Percentiles rank a stretch among this genome's conserved stretches.
Evolutionary conservation across 2,113 vertebrate species (phyloP).

Genomic region (Mesoclemmys tuberculata): DNA sequence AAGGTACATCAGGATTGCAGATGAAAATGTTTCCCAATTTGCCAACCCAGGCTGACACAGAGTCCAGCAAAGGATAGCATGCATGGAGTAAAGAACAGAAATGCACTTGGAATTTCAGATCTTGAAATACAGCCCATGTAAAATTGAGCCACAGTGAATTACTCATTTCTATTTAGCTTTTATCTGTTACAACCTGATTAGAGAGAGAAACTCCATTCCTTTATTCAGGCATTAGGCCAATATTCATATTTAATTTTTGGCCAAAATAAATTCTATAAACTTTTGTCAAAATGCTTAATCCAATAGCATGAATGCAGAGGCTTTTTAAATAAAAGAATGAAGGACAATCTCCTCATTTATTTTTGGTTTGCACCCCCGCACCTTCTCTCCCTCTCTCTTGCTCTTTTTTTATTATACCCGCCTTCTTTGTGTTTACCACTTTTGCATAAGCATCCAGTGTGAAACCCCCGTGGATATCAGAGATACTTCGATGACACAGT

Average conservation of each 20-base stretch:
- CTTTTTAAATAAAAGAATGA: constrained; percentile 62
- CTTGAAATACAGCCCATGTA: constrained; percentile 72
- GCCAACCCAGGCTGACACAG: constrained; percentile 50
- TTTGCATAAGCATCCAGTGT: constrained; percentile 66
- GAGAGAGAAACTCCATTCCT: constrained; percentile 70
- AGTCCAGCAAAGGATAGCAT: constrained; percentile 25
- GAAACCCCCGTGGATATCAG: constrained; percentile 65
- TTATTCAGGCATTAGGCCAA: constrained; percentile 69
- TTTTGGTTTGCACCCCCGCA: constrained; percentile 50
- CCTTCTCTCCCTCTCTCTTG: constrained; percentile 35
- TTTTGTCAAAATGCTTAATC: constrained; percentile 69
- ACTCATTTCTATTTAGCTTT: constrained; percentile 73
- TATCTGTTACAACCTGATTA: constrained; percentile 76
- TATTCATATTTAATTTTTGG: constrained; percentile 71
- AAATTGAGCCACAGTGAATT: constrained; percentile 71
- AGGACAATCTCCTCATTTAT: constrained; percentile 44
- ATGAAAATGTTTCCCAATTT: constrained; percentile 60
- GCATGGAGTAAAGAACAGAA: constrained; percentile 66
- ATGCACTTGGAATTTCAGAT: constrained; percentile 70
- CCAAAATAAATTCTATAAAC: constrained; percentile 70
- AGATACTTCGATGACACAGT: constrained; percentile 69
- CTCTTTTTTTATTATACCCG: constrained; percentile 22
- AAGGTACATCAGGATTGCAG: constrained; percentile 68
- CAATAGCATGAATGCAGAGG: constrained; percentile 52
- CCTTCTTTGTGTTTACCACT: constrained; percentile 57